Evolutionary conservation across 2,888 invertebrate species (phyloP), one percentile per base, ranked within the genome.

Genomic region (Agonopterix alstromeriana): DNA sequence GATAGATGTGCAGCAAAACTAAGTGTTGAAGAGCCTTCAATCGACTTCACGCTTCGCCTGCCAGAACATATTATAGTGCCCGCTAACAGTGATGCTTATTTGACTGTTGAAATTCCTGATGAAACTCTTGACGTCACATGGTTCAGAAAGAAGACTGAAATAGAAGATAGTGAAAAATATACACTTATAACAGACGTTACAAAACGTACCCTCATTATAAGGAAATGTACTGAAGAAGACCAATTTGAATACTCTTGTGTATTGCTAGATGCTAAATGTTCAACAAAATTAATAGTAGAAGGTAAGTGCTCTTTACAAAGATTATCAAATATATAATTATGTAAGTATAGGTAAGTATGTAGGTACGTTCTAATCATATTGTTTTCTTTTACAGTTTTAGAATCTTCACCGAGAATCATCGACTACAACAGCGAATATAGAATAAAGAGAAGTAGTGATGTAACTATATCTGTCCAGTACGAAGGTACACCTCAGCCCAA

Each of bases 61-160:
- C 97, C 97, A 1, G 95, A 96, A 67, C 90, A 92, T 0, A 92
- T 95, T 1, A 83, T 93, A 14, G 93, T 94, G 40, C 93, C 94
- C 8, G 89, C 94, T 40, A 91, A 92, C 55, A 91, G 90, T 8
- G 95, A 96, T 69, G 95, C 94, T 9, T 93, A 93, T 60, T 93
- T 98, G 59, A 92, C 92, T 3, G 95, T 97, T 8, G 93, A 96
- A 86, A 85, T 98, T 47, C 96, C 97, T 0, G 92, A 93, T 58
- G 92, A 94, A 47, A 91, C 93, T 58, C 91, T 93, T 8, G 91
- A 94, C 52, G 95, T 97, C 1, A 93, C 92, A 48, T 98, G 98
- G 98, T 90, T 91, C 58, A 93, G 92, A 64, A 93, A 95, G 79
- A 93, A 93, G 47, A 91, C 92, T 58, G 87, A 90, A 44, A 90